phyloP scores from a whole-genome alignment of 2,888 invertebrate genomes.

The Baccha elongata region DNA sequence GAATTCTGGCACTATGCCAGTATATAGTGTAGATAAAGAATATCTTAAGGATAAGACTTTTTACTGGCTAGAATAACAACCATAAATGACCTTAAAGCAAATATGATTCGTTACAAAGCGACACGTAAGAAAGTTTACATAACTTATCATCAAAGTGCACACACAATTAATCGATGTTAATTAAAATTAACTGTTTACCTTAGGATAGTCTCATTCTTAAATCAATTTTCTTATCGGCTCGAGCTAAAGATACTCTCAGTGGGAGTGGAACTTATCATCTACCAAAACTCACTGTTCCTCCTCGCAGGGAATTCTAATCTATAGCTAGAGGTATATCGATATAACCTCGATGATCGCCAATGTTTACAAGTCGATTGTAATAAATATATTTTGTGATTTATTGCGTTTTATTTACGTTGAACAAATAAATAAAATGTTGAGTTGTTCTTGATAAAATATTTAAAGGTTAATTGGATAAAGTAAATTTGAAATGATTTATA shows the following conservation, averaged over 20 bases:
- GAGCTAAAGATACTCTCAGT: not conserved
- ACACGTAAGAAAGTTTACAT: no score
- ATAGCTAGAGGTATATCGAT: slow-evolving; percentile 37
- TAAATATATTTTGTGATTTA: slow-evolving; percentile 22
- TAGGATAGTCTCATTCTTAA: not conserved
- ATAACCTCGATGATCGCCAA: slow-evolving; percentile 26
- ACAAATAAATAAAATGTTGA: not conserved
- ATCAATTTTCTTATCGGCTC: not conserved
- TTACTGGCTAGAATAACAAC: not conserved
- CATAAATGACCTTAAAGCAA: not conserved
- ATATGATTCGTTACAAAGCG: no score
- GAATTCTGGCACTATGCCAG: no score
- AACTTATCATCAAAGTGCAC: not conserved
- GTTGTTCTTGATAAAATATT: not conserved
- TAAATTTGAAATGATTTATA: not conserved
- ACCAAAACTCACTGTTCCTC: no score
- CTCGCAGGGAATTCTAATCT: slow-evolving; percentile 1
- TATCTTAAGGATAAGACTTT: no score
- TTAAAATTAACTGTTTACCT: not conserved
- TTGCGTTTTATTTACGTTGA: not conserved
- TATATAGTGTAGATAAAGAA: no score
- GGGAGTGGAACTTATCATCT: slow-evolving; percentile 2
- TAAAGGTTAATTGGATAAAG: not conserved
- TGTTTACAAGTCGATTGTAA: slow-evolving; percentile 28
- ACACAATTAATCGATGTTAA: not conserved